Base-by-base conservation (phyloP, 2,888 invertebrate genomes). In the Troides oblongomaculatus region DNA sequence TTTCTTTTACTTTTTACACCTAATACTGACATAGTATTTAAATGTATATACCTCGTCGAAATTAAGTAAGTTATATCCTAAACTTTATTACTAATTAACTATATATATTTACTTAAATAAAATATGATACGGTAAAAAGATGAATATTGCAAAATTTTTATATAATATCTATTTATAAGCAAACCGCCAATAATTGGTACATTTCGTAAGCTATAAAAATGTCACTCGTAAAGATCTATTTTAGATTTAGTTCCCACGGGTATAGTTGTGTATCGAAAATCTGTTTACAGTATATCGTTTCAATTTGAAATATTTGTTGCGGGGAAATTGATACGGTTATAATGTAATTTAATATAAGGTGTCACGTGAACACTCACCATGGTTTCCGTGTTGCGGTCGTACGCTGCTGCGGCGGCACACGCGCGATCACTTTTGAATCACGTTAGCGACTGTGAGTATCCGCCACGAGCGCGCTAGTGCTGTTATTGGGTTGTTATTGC, bases 281-380 rank as follows among this genome's bases (percentile, higher is more conserved):
- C 2, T 50, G 18, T 50, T 50, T 50, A 17, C 17, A 5, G 14
- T 50, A 14, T 30, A 30, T 1, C 17, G 18, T 17, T 14, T 50
- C 14, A 50, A 1, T 17, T 14, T 18, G 39, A 39, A 39, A 39
- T 39, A 39, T 39, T 39, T 39, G 39, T 39, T 21, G 21, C 21
- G 39, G 10, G 39, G 10, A 1, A 8, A 39, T 39, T 18, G 50
- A 50, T 17, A 14, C 18, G 17, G 50, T 14, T 50, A 50, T 50
- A 18, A 5, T 50, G 50, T 57, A 21, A 57, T 21, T 57, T 5
- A 21, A 57, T 57, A 21, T 57, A 21, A 10, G 5, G 57, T 57
- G 7, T 21, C 18, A 18, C 39, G 25, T 57, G 43, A 67, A 69
- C 63, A 76, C 78, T 77, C 69, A 77, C 78, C 78, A 78, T 78